Evolutionary conservation across 2,797 vertebrate genomes (phyloP), one percentile per base, ranked within the genome.

Genomic region (Phalanger gymnotis): DNA sequence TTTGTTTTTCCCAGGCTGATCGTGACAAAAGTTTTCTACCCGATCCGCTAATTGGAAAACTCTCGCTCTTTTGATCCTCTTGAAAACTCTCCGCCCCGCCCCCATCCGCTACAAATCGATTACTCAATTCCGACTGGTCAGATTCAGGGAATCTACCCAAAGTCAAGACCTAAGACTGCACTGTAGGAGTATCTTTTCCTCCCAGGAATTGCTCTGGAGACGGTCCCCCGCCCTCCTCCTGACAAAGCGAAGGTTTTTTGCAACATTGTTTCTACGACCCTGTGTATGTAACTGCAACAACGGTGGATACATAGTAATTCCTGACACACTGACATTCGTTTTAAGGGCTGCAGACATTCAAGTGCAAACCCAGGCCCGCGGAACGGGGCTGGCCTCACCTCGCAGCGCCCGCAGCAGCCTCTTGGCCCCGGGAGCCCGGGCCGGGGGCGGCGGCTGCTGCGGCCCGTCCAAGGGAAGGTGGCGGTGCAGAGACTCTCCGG

Each of bases 341-440:
- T 22, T 7, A 19, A 73, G n/a, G 1, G n/a, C n/a, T 73, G 66
- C 16, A 34, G n/a, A 22, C 5, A 5, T 73, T n/a, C 16, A 5
- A 19, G 51, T 22, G 14, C 40, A 40, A 52, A 40, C 19, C 22
- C 81, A 58, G 30, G n/a, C n/a, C 66, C 66, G 16, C 34, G 19
- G 55, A 31, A 19, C 31, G 31, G 54, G 11, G 13, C 56, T 10
- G 52, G 53, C 90, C 99, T 98, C 97, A 99, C 99, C 98, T 99
- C 99, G 99, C 97, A 99, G 98, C 90, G 99, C 99, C 27, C 99
- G 98, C 5, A 99, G 99, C 91, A 99, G 98, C 73, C 98, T 98
- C 97, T 99, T 99, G 95, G 99, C 96, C 96, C 99, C 99, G 97
- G 98, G 98, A 58, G 96, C 97, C 13, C 99, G 98, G 94, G 96